phyloP scores from a whole-genome alignment of 2,113 vertebrate species.

The Atrichornis clamosus region DNA sequence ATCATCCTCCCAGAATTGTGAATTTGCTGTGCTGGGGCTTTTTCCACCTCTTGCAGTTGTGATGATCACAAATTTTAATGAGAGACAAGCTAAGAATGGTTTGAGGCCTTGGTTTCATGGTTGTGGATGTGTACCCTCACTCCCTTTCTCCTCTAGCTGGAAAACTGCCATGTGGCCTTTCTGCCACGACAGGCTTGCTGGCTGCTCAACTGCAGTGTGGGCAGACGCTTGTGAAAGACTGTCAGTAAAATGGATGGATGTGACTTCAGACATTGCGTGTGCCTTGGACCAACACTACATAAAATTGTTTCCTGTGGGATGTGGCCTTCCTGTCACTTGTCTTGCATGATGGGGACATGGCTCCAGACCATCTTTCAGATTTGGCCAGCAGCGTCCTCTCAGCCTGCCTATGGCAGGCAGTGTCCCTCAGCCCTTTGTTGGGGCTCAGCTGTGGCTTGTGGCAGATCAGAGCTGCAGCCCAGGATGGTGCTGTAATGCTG shows the following conservation, averaged over 20 bases:
- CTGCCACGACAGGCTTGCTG: not conserved
- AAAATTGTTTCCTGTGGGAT: rapidly evolving
- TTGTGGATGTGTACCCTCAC: not conserved
- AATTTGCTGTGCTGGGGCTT: not conserved
- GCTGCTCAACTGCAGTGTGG: not conserved
- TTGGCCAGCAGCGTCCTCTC: not conserved
- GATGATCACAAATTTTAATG: not conserved
- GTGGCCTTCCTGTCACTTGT: not conserved
- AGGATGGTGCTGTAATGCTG: not conserved
- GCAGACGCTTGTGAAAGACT: not conserved
- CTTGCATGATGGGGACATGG: rapidly evolving
- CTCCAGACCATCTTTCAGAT: not conserved
- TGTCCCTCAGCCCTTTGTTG: not conserved
- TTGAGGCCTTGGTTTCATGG: not conserved
- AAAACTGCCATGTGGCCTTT: not conserved
- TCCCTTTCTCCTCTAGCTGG: not conserved
- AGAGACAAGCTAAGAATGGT: not conserved
- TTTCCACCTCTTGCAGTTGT: not conserved
- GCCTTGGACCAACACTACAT: not conserved
- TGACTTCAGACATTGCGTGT: not conserved
- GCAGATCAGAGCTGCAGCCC: not conserved
- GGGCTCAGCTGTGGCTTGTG: not conserved
- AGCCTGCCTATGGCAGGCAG: rapidly evolving
- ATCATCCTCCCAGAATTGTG: not conserved
- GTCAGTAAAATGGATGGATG: not conserved